Evolutionary conservation across 2,797 vertebrate genomes (phyloP), one percentile per base, ranked within the genome.

Genomic region (Pelochelys cantorii): DNA sequence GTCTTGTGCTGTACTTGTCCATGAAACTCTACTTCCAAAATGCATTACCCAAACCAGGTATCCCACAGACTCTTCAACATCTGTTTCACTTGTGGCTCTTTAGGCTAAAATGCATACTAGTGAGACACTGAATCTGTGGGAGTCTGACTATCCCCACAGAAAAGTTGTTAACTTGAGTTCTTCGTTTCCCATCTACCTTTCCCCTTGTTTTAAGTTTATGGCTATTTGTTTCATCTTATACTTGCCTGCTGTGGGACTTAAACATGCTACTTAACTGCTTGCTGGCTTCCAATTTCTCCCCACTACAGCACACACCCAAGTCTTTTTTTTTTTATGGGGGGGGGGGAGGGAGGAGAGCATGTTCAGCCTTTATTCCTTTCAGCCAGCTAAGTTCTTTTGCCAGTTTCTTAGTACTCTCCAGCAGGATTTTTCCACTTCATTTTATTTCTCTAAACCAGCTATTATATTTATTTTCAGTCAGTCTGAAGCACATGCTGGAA

Each of bases 311-410:
- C 29, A 84, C 15, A 1, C 8, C 8, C n/a, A 68, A 65, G 31
- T 90, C 31, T 74, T 62, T 15, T 88, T 81, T 90, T 92, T n/a
- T n/a, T n/a, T n/a, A n/a, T n/a, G n/a, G n/a, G n/a, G n/a, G 42
- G 42, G 42, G 42, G 42, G 42, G 42, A 48, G 42, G 42, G 42
- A 48, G 42, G 42, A 8, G 78, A 93, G 25, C 42, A 53, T 90
- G 89, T 27, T 92, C 82, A 83, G 22, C 59, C 88, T 95, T 68
- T 79, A 18, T 93, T 89, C 37, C 92, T 90, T 83, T 81, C n/a
- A 68, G 62, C 18, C 65, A 34, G 31, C 15, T 34, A 34, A 37
- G 18, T 71, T 71, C 10, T 37, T 71, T 37, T 37, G 18, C 68
- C 20, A 37, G 18, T 37, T 71, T 18, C 65, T 34, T 71, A 22